Evolutionary conservation across 2,113 vertebrate species (phyloP).

Genomic region (Eolophus roseicapilla): DNA sequence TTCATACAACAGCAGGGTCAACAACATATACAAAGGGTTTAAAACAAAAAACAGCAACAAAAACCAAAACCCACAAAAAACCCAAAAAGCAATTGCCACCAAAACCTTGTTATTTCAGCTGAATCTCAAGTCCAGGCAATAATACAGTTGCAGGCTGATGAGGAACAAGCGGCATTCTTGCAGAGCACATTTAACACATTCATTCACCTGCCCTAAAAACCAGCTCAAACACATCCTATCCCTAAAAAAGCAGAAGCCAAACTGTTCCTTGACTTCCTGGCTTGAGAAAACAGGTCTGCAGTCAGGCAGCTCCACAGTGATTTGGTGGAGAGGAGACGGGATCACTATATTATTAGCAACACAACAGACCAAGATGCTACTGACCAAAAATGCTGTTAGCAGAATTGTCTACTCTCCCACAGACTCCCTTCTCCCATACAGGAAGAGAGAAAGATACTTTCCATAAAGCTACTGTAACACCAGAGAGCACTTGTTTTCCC

Average conservation of each 20-base stretch:
- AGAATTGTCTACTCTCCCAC: neutral
- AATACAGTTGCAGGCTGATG: neutral
- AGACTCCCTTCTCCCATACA: neutral
- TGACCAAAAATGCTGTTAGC: neutral
- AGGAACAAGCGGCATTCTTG: neutral
- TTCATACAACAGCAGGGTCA: neutral
- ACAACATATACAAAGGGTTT: neutral
- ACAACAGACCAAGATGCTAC: neutral
- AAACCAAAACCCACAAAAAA: neutral
- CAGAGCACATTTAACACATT: neutral
- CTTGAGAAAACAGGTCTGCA: neutral
- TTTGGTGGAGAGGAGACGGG: neutral
- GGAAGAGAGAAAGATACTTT: neutral
- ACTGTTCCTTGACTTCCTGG: neutral
- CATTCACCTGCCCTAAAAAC: neutral
- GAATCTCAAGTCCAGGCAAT: neutral
- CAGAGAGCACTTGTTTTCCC: neutral
- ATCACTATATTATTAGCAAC: neutral
- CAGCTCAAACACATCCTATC: neutral
- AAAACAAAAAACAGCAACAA: neutral
- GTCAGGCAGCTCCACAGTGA: neutral
- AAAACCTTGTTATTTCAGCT: neutral
- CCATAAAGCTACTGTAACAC: neutral
- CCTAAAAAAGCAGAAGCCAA: accelerated
- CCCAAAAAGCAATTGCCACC: neutral